Base-by-base conservation (phyloP, 2,797 vertebrate species). In the Threskiornis aethiopicus region DNA sequence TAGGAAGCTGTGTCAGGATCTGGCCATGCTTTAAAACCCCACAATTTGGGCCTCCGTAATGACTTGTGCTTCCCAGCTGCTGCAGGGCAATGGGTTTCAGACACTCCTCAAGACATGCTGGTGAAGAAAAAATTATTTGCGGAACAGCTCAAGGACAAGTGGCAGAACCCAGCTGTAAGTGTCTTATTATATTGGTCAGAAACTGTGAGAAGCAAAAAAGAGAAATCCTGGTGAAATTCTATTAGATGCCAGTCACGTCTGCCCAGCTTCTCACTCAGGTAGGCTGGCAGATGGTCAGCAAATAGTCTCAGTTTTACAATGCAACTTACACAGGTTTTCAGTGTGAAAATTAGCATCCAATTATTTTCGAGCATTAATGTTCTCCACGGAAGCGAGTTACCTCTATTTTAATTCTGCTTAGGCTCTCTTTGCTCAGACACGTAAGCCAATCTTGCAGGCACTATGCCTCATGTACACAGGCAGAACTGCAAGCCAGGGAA, bases 261-360 rank as follows among this genome's bases (percentile, higher is more conserved):
- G 54, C 87, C 84, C 77, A 54, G 54, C 82, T 93, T 72, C 80
- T 92, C 87, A 49, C 66, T 95, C 86, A 97, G 88, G 93, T 86
- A 86, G 59, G 91, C 77, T 95, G 94, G 93, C 95, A 96, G 95
- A 94, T 96, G 95, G 94, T 96, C 90, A 97, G 85, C 84, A 93
- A 95, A 94, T 51, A 90, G 66, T 87, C 90, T 84, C 61, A 75
- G 58, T 86, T 90, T 95, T 91, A 95, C 95, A 95, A 93, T 88
- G 83, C 85, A 94, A 89, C 90, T 76, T 75, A 92, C 90, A 70
- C 65, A 59, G 64, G 28, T 85, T 95, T 94, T 87, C 90, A 76
- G 87, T 29, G 61, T 90, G 64, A 91, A 96, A 96, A 94, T 90
- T 84, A 92, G 82, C 94, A 93, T 95, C 85, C 85, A 72, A 52